A percentile compares a stretch with the other conserved stretches of the same genome.
Evolutionary conservation across 2,888 invertebrate species (phyloP).

Genomic region (Cheilosia vernalis): DNA sequence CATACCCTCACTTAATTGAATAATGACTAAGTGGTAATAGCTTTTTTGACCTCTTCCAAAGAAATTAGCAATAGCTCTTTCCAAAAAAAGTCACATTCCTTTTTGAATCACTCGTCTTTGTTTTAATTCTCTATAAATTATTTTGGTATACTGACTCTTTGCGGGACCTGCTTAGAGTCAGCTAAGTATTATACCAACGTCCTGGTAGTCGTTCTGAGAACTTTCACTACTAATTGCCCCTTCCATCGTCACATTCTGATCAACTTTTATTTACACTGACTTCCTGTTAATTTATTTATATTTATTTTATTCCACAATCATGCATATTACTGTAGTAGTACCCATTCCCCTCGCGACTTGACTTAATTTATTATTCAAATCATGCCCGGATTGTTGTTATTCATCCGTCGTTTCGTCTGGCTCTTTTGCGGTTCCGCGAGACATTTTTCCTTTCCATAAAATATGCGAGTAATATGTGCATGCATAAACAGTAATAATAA

Average conservation of each 20-base stretch:
- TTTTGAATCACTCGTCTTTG: too few species aligned
- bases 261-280: constrained; percentile 21
- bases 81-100: too few species aligned
- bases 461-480: constrained; percentile 7
- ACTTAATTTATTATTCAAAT: constrained; percentile 57
- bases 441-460: constrained; percentile 8
- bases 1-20: background rate
- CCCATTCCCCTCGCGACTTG: constrained; percentile 1
- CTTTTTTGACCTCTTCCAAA: too few species aligned
- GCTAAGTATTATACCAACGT: background rate
- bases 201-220: constrained; percentile 27
- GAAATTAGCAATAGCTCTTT: too few species aligned
- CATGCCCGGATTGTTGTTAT: constrained; percentile 44
- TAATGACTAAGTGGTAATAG: background rate
- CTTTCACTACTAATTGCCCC: background rate
- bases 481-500: constrained; percentile 29
- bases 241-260: constrained; percentile 17
- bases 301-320: background rate
- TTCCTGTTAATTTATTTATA: constrained; percentile 40
- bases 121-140: too few species aligned
- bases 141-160: too few species aligned
- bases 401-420: constrained; percentile 33
- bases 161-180: too few species aligned
- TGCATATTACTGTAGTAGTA: background rate
- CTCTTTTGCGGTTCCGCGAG: constrained; percentile 8